Base-by-base conservation (phyloP, 2,797 vertebrate genomes). In the Crocidura indochinensis region DNA sequence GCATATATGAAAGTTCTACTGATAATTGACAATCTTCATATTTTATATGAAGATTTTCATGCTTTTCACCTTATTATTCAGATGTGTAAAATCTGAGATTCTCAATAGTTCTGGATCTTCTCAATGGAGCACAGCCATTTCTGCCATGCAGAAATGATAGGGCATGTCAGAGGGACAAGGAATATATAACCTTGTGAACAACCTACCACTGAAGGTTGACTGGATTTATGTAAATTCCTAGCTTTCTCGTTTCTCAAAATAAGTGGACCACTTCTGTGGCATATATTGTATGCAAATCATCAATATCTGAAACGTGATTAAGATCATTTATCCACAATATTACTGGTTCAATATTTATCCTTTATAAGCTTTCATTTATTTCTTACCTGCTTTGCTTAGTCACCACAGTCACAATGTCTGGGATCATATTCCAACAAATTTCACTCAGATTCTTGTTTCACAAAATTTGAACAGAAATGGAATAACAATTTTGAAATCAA, bases 401-500 rank as follows among this genome's bases (percentile, higher is more conserved):
- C 26, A 67, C 8, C 24, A 91, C 26, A 10, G 19, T 60, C 10
- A 51, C 24, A 6, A 31, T 3, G 46, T 29, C 1, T 60, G 77
- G 22, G 22, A 24, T 47, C 71, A 62, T 86, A 69, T 51, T 76
- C 6, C n/a, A 44, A 38, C 47, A 29, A 65, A 68, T 46, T 24
- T 47, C 24, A 74, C 0, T 4, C 0, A 2, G 38, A 38, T 46
- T 51, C n/a, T 60, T 29, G 3, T 31, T 72, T 83, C 56, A 26
- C n/a, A 64, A 44, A 44, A 87, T 92, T 88, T 69, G 69, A 20
- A 11, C 74, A 53, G 82, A 77, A 91, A 51, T 53, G 6, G 90
- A 95, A 82, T 87, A 10, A 84, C 83, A 72, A 10, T 77, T 91
- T 78, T 77, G 79, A 94, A 87, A 46, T 76, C 83, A 76, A 56